Percentiles rank a stretch among this genome's conserved stretches.
These are phyloP conservation scores for Orussus abietinus DNA, from an alignment of 1,140 invertebrate genomes.

Conservation along the genomic window DNA sequence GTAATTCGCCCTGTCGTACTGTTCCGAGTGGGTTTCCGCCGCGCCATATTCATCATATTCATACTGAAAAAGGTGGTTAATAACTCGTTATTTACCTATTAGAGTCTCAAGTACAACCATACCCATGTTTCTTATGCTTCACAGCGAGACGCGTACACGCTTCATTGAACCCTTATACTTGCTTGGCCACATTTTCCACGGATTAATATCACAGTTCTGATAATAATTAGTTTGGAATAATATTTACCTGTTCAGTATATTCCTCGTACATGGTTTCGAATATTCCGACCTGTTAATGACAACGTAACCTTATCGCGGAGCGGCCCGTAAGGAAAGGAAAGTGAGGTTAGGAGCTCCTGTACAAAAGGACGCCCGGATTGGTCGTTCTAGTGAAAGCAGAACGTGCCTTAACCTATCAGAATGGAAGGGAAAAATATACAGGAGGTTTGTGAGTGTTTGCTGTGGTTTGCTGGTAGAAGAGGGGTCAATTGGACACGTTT, in stretches of 20 bases:
- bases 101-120: neutral
- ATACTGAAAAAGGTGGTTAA: conserved; percentile 29
- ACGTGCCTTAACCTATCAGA: too few species aligned
- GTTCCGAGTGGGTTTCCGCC: conserved; percentile 28
- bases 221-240: conserved; percentile 7
- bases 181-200: neutral
- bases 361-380: too few species aligned
- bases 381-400: too few species aligned
- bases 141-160: conserved; percentile 6
- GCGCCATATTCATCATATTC: conserved; percentile 42
- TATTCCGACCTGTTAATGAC: too few species aligned
- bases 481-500: too few species aligned
- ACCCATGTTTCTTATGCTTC: neutral
- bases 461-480: too few species aligned
- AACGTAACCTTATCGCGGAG: too few species aligned
- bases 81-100: too few species aligned
- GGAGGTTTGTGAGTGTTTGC: too few species aligned
- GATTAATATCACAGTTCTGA: neutral
- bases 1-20: conserved; percentile 33
- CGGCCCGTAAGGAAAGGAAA: too few species aligned
- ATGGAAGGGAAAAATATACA: too few species aligned
- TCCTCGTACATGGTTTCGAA: conserved; percentile 22
- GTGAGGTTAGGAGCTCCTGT: too few species aligned
- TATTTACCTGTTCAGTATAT: conserved; percentile 31
- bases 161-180: conserved; percentile 27